A percentile compares a stretch with the other conserved stretches of the same genome.
Evolutionary conservation across 2,113 vertebrate genomes (phyloP).

Genomic region (Todiramphus chloris): DNA sequence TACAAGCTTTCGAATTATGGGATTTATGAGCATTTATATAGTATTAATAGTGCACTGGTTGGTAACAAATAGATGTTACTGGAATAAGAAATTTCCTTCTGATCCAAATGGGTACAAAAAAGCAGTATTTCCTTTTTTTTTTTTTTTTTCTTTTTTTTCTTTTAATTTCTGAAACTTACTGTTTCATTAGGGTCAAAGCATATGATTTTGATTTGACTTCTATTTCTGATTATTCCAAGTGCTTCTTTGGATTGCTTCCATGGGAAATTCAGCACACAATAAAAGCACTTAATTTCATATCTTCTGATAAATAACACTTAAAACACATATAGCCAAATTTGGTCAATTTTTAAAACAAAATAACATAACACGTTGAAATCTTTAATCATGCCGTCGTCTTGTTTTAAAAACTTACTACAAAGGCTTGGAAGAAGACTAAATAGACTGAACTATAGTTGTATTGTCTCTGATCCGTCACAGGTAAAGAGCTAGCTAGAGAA

Average conservation of each 20-base stretch:
- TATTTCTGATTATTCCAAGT: neutral
- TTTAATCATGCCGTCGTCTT: neutral
- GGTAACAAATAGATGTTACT: neutral
- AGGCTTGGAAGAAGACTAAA: neutral
- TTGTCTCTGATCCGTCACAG: neutral
- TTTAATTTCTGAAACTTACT: neutral
- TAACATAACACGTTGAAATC: neutral
- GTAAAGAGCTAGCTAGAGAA: neutral
- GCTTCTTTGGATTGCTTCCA: neutral
- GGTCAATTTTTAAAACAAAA: neutral
- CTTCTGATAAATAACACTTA: neutral
- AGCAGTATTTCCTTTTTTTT: neutral
- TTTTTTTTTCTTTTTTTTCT: neutral
- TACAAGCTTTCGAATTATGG: neutral
- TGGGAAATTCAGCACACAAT: neutral
- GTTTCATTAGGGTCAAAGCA: neutral
- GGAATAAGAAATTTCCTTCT: neutral
- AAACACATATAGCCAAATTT: neutral
- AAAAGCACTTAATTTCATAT: neutral
- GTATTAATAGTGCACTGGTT: fast-evolving
- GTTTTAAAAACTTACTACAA: neutral
- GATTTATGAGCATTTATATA: neutral
- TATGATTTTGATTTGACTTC: neutral
- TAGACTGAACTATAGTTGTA: neutral
- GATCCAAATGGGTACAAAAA: neutral